Conservation (phyloP, 2,797 vertebrate species). For the Huso huso region DNA sequence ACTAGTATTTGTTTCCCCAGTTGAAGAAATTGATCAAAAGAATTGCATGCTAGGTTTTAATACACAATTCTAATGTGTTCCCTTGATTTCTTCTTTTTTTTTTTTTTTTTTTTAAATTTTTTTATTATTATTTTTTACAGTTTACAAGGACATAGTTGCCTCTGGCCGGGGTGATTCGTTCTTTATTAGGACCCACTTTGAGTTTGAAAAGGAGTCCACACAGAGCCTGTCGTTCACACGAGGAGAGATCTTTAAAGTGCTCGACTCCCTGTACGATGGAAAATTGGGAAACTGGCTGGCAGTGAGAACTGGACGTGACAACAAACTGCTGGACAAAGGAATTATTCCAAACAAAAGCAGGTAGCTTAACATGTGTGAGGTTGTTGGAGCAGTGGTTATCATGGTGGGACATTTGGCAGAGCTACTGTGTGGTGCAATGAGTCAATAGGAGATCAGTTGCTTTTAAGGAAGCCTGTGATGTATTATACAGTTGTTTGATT, state of each 20-base stretch:
- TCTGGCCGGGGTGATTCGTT: constrained; percentile 93
- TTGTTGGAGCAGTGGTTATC: too few relatives aligned
- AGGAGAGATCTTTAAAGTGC: constrained; percentile 89
- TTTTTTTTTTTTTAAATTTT: too few relatives aligned
- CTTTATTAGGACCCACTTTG: constrained; percentile 94
- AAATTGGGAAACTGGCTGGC: constrained; percentile 94
- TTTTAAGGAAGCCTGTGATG: too few relatives aligned
- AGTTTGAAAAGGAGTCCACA: constrained; percentile 84
- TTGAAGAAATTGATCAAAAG: too few relatives aligned
- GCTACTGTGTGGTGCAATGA: too few relatives aligned
- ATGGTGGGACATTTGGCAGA: too few relatives aligned
- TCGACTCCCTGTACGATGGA: constrained; percentile 89
- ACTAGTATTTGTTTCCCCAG: too few relatives aligned
- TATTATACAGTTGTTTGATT: too few relatives aligned
- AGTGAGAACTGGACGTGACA: constrained; percentile 70
- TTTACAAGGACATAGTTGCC: constrained; percentile 85
- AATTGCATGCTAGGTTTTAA: too few relatives aligned
- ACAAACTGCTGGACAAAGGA: constrained; percentile 85
- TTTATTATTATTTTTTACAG: constrained; percentile 48
- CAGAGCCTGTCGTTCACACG: constrained; percentile 82
- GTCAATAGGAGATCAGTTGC: too few relatives aligned
- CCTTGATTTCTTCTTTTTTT: too few relatives aligned
- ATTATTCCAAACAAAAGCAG: constrained; percentile 96
- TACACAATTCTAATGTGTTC: too few relatives aligned
- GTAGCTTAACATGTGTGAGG: constrained; percentile 38